Evolutionary conservation across 2,797 vertebrate species (phyloP).

Genomic region (Sebastes jordani): DNA sequence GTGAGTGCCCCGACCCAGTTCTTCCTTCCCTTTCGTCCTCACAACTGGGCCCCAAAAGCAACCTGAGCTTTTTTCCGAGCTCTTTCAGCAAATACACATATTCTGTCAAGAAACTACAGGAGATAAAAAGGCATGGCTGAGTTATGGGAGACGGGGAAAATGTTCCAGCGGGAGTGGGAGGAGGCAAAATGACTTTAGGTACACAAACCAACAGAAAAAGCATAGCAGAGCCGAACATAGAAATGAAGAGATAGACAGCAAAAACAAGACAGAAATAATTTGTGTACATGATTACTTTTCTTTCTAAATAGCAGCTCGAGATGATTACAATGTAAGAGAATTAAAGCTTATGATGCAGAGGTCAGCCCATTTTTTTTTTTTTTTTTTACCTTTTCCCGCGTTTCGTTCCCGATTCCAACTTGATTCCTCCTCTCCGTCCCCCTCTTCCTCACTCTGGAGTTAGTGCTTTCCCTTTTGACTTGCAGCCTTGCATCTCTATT

Average conservation of each 20-base stretch:
- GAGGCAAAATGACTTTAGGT: conserved; percentile 59
- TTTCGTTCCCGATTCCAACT: conserved; percentile 67
- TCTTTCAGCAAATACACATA: conserved; percentile 29
- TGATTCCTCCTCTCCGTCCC: conserved; percentile 63
- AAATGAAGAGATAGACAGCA: conserved; percentile 5
- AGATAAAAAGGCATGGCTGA: conserved; percentile 48
- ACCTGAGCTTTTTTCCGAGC: conserved; percentile 36
- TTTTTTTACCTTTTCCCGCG: conserved; percentile 70
- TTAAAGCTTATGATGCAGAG: conserved; percentile 49
- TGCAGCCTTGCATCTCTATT: conserved; percentile 67
- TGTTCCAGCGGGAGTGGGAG: conserved; percentile 40
- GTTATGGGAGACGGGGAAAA: conserved; percentile 37
- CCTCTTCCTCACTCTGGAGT: conserved; percentile 63
- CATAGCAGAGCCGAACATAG: conserved; percentile 26
- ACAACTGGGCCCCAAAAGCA: conserved; percentile 65
- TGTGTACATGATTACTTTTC: neutral
- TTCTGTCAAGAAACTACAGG: conserved; percentile 15
- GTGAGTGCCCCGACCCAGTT: conserved; percentile 39
- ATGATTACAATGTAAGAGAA: conserved; percentile 40
- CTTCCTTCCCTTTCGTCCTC: conserved; percentile 52
- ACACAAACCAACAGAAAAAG: conserved; percentile 52
- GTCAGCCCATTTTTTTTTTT: conserved; percentile 21
- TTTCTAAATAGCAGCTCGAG: neutral
- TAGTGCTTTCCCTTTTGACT: conserved; percentile 60
- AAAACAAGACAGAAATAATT: conserved; percentile 17